Evolutionary conservation across 2,797 vertebrate species (phyloP), one percentile per base, ranked within the genome.

Genomic region (Poeciliopsis paucimaculata): DNA sequence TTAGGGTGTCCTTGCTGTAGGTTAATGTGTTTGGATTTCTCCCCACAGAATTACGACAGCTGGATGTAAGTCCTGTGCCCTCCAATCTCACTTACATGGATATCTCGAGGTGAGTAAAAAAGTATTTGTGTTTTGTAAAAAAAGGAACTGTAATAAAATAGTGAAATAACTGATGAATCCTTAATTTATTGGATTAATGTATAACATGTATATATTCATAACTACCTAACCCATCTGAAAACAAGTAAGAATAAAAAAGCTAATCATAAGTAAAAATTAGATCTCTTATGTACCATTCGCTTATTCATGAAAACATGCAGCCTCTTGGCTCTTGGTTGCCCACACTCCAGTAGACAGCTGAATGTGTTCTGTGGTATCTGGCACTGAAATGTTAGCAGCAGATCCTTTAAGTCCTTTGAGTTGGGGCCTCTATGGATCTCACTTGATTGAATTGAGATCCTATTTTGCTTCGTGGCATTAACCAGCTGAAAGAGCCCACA

Each of bases 31-130:
- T 86, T 88, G 81, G 73, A 79, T 94, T 87, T 91, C 85, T 84
- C 78, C 77, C 82, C 23, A 57, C 94, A 99, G 98, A 98, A 94
- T 96, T 99, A 78, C 94, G 90, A 83, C 96, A 96, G 79, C 94
- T 99, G 81, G 97, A 98, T 86, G 95, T 98, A 85, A 97, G 95
- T 91, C 98, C 98, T 28, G 95, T 96, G 89, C 97, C 98, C 47
- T 97, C 95, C 90, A 96, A 96, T 91, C 96, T 99, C 26, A 95
- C 96, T 79, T 97, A 96, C 86, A 95, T 99, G 97, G 98, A 99
- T 94, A 86, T 99, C 93, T 99, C 98, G 73, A 97, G 98, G 98
- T 99, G 95, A 96, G 96, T 74, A 70, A 76, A 80, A 60, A 72
- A 13, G 20, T 74, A 12, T 46, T 77, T 76, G 53, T 43, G 47